Percentiles rank a stretch among this genome's conserved stretches.
Conservation (phyloP, 1,140 invertebrate genomes). For the Heliconius congener region DNA sequence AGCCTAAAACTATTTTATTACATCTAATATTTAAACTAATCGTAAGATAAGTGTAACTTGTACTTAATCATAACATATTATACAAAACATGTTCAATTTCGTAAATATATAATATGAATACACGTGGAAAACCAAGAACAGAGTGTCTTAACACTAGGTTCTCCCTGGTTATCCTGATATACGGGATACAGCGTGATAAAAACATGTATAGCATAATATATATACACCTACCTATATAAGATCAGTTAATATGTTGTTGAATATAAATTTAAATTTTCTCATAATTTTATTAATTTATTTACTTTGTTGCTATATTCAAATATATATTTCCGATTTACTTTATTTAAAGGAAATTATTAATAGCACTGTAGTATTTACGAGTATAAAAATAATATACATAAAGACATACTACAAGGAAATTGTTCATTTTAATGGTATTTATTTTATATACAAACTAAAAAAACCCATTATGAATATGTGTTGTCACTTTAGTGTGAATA, state of each 20-base stretch:
- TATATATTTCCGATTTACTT: neutral
- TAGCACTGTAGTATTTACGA: too few species aligned
- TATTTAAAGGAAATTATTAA: too few species aligned
- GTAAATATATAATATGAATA: neutral
- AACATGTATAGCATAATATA: too few species aligned
- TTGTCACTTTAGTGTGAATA: too few species aligned
- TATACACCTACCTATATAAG: neutral
- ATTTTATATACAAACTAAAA: too few species aligned
- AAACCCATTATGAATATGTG: neutral
- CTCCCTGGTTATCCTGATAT: too few species aligned
- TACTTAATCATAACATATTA: conserved; percentile 2
- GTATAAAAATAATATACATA: too few species aligned
- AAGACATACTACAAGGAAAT: too few species aligned
- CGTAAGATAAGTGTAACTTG: neutral
- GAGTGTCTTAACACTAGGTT: too few species aligned
- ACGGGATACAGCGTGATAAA: too few species aligned
- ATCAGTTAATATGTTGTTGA: conserved; percentile 52
- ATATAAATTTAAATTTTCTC: conserved; percentile 45
- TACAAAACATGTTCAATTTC: neutral
- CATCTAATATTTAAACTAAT: neutral
- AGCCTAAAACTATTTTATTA: neutral
- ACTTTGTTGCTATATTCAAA: neutral
- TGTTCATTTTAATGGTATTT: too few species aligned
- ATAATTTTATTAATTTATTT: conserved; percentile 16
- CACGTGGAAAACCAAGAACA: too few species aligned